Conservation (phyloP, 2,113 vertebrate genomes). For the Nerophis lumbriciformis region DNA sequence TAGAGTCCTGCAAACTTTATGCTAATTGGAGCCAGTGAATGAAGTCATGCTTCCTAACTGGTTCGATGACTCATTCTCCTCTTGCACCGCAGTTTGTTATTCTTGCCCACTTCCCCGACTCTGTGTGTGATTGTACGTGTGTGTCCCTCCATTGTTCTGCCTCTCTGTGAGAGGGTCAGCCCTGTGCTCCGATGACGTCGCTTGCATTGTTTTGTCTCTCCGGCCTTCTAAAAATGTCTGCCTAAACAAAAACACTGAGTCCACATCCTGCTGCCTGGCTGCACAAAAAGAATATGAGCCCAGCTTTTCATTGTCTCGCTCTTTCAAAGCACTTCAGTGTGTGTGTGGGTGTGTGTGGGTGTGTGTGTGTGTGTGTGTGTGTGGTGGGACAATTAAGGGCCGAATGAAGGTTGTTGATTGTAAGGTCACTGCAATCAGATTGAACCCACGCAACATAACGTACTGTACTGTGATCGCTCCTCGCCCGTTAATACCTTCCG, state of each 20-base stretch:
- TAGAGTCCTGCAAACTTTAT: not conserved
- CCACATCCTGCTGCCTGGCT: constrained; percentile 58
- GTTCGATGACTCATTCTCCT: not conserved
- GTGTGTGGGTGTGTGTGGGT: not conserved
- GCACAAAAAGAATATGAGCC: constrained; percentile 36
- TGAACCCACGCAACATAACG: no score
- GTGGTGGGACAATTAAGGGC: no score
- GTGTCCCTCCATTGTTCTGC: constrained; percentile 24
- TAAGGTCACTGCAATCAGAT: no score
- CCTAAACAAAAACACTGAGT: constrained; percentile 58
- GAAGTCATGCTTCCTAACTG: not conserved
- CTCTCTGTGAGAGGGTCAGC: constrained; percentile 28
- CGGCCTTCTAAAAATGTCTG: constrained; percentile 55
- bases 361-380: not conserved
- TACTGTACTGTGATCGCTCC: no score
- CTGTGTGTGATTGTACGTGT: constrained; percentile 1
- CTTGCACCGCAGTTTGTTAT: not conserved
- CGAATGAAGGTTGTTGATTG: no score
- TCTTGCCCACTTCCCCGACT: not conserved
- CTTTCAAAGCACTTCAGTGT: not conserved
- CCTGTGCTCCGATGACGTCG: constrained; percentile 48
- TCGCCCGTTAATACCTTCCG: no score
- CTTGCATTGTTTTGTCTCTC: constrained; percentile 66
- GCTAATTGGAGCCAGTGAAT: not conserved
- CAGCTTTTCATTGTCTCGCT: constrained; percentile 26